Evolutionary conservation across 2,113 vertebrate genomes (phyloP), one percentile per base, ranked within the genome.

Genomic region (Ochotona princeps): DNA sequence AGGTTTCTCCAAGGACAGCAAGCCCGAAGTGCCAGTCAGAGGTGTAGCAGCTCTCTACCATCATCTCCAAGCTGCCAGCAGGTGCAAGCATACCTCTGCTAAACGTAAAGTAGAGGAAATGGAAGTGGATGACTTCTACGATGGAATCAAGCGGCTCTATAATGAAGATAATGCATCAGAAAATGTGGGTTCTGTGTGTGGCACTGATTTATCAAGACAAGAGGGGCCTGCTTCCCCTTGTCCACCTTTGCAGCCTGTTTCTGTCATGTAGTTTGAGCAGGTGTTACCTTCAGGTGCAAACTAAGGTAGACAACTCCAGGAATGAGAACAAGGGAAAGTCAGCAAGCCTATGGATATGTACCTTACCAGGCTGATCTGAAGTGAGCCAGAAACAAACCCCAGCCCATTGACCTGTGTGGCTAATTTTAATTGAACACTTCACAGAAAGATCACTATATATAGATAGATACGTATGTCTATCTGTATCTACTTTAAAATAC

Each of bases 41-140:
- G 97, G 96, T 96, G 93, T 97, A 95, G 83, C 98, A 13, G 93
- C 75, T 95, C 97, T 97, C 97, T 97, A 30, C 96, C 98, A 81
- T 89, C 97, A 97, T 89, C 98, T 97, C 91, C 97, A 97, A 54
- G 97, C 98, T 96, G 97, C 97, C 11, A 60, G 97, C 75, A 97
- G 97, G 83, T 98, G 97, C 98, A 99, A 99, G 94, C 98, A 97
- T 32, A 93, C 98, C 95, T 99, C 99, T 0, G 95, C 99, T 97
- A 99, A 99, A 97, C 98, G 99, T 90, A 99, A 99, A 97, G 99
- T 99, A 97, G 99, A 99, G 95, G 98, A 99, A 98, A 99, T 99
- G 99, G 99, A 99, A 97, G 99, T 99, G 96, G 99, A 99, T 0
- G 99, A 99, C 96, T 99, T 99, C 98, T 99, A 98, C 1, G 99